phyloP scores from a whole-genome alignment of 2,113 vertebrate genomes.

The Tupaia chinensis region DNA sequence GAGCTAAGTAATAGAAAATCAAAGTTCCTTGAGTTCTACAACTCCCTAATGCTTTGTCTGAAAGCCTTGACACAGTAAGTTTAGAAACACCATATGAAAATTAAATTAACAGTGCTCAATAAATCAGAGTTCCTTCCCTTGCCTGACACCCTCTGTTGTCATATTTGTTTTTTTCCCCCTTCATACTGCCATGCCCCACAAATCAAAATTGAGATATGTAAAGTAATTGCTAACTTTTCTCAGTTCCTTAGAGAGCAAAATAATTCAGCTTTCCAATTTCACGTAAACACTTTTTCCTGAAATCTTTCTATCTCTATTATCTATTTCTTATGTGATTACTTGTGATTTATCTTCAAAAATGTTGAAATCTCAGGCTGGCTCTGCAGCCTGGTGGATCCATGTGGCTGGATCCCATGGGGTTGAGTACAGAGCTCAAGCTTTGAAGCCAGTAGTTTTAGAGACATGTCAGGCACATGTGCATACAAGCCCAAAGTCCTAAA shows the following conservation, averaged over 20 bases:
- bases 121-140: not conserved
- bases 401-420: too few relatives aligned
- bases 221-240: not conserved
- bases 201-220: not conserved
- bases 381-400: too few relatives aligned
- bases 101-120: not conserved
- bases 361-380: not conserved
- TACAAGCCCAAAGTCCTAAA: too few relatives aligned
- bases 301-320: not conserved
- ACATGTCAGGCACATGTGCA: too few relatives aligned
- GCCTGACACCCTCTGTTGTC: not conserved
- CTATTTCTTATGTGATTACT: not conserved
- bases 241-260: not conserved
- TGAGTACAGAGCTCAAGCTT: too few relatives aligned
- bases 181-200: not conserved
- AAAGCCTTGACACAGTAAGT: not conserved
- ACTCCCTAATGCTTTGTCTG: not conserved
- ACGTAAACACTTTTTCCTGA: not conserved
- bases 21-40: not conserved
- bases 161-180: not conserved
- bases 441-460: too few relatives aligned
- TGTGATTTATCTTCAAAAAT: not conserved
- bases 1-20: too few relatives aligned
- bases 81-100: not conserved
- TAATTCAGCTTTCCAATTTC: not conserved